Evolutionary conservation across 2,888 invertebrate species (phyloP).

Genomic region (Anorthoa munda): DNA sequence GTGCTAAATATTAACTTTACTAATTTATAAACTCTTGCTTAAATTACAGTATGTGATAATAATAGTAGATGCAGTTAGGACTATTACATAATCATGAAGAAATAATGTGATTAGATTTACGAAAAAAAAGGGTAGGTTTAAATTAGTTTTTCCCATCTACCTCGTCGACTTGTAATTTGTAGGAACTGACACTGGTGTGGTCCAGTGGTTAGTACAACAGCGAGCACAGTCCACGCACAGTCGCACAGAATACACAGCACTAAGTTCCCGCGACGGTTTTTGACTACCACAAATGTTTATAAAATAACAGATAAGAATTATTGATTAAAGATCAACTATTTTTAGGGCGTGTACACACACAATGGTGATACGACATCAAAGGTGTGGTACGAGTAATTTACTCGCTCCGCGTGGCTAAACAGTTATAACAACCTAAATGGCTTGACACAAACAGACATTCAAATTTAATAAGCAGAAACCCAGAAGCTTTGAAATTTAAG

Average conservation of each 20-base stretch:
- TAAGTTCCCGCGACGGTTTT: not conserved
- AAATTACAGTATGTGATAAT: not conserved
- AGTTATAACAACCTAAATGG: not conserved
- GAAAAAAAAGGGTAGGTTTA: not conserved
- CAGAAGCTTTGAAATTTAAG: not conserved
- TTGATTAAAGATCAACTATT: not conserved
- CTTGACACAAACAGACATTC: not conserved
- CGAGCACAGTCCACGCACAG: no score
- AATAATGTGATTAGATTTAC: not conserved
- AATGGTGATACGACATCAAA: not conserved
- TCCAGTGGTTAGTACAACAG: no score
- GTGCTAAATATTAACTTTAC: not conserved
- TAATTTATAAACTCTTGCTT: conserved; percentile 4
- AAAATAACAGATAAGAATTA: not conserved
- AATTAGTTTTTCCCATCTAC: no score
- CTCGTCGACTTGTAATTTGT: no score
- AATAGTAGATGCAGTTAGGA: not conserved
- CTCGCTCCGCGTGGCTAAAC: not conserved
- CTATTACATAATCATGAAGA: not conserved
- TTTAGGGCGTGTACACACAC: conserved; percentile 6
- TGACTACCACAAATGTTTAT: not conserved
- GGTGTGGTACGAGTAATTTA: not conserved
- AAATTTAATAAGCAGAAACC: not conserved
- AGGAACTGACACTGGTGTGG: not conserved
- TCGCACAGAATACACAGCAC: not conserved